Evolutionary conservation across 2,888 invertebrate species (phyloP).

Genomic region (Eugnorisma glareosa): DNA sequence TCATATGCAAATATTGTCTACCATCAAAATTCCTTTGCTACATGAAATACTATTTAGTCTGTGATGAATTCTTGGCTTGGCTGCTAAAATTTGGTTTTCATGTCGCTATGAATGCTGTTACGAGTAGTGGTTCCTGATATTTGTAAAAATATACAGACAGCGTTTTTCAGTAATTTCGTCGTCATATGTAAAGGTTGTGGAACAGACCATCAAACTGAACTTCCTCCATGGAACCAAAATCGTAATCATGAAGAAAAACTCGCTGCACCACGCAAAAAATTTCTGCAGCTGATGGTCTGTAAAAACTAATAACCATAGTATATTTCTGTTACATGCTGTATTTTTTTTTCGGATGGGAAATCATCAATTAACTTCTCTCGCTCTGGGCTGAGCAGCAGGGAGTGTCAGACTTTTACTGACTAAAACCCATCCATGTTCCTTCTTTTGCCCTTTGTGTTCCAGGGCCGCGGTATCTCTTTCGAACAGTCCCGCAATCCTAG

Average conservation of each 20-base stretch:
- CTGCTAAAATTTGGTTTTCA: conserved; percentile 12
- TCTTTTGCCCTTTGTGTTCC: too few species aligned
- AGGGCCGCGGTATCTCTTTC: too few species aligned
- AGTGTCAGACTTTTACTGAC: too few species aligned
- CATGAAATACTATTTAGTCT: too few species aligned
- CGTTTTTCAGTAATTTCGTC: too few species aligned
- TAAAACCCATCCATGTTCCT: too few species aligned
- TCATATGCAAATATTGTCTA: conserved; percentile 21
- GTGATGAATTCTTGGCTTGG: conserved; percentile 20
- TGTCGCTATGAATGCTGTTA: background rate
- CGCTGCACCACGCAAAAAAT: background rate
- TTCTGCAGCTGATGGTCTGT: background rate
- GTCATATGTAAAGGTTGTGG: background rate
- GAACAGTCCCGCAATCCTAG: too few species aligned
- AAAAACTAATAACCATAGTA: too few species aligned
- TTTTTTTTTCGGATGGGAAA: too few species aligned
- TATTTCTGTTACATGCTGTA: background rate
- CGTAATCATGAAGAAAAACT: background rate
- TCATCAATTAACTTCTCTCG: too few species aligned
- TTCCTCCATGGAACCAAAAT: background rate
- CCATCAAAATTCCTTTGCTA: conserved; percentile 32
- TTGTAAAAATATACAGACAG: background rate
- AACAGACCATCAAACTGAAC: background rate
- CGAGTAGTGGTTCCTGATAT: background rate
- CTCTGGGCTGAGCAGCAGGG: too few species aligned